Evolutionary conservation across 2,113 vertebrate genomes (phyloP).

Genomic region (Tiliqua scincoides): DNA sequence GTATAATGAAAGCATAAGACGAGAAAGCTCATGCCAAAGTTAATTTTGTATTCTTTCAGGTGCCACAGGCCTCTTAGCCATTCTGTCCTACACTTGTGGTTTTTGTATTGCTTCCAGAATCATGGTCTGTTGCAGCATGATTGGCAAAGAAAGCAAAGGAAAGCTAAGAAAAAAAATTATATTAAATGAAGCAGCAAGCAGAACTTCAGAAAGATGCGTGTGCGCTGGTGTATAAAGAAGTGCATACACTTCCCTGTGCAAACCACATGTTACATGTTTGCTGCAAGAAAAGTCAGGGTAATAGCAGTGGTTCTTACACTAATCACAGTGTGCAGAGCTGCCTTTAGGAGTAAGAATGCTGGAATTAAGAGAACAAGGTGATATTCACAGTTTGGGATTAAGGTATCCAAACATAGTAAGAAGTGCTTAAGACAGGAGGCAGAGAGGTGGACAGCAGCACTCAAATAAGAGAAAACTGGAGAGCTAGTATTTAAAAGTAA

Average conservation of each 20-base stretch:
- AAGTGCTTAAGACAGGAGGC: neutral
- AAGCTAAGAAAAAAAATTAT: too few relatives aligned
- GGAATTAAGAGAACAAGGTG: neutral
- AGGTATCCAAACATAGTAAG: neutral
- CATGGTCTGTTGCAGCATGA: too few relatives aligned
- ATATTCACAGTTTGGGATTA: neutral
- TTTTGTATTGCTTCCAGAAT: too few relatives aligned
- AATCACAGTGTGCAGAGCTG: neutral
- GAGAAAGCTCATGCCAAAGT: neutral
- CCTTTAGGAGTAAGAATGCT: slow-evolving; percentile 10
- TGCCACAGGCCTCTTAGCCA: neutral
- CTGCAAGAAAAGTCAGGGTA: neutral
- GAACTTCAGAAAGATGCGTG: too few relatives aligned
- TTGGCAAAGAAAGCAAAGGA: neutral
- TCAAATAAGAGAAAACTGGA: slow-evolving; percentile 15
- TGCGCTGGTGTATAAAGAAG: neutral
- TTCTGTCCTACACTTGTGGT: too few relatives aligned
- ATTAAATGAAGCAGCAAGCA: neutral
- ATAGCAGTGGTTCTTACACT: neutral
- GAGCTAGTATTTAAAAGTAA: slow-evolving; percentile 10
- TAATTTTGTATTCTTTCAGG: neutral
- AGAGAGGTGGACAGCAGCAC: slow-evolving; percentile 6
- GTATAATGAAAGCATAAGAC: too few relatives aligned
- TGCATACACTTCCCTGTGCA: too few relatives aligned
- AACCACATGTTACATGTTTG: neutral